Evolutionary conservation across 2,888 invertebrate genomes (phyloP).

Genomic region (Epirrhoe alternata): DNA sequence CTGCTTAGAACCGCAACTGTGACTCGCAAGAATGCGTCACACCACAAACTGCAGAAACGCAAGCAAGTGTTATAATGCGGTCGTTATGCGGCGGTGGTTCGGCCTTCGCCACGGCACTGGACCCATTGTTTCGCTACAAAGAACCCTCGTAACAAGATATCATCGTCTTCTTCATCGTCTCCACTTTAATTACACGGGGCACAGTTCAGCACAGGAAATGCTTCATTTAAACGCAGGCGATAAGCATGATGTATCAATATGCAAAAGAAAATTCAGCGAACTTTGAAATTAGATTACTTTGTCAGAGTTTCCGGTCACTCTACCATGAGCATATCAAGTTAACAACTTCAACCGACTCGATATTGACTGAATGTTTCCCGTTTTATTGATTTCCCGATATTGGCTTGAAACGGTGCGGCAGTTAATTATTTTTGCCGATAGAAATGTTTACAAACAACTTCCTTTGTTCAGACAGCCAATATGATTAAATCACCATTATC

Average conservation of each 20-base stretch:
- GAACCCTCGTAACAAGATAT: slow-evolving; percentile 79
- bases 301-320: background rate
- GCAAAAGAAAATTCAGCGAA: slow-evolving; percentile 5
- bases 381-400: background rate
- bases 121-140: slow-evolving; percentile 77
- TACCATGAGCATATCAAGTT: background rate
- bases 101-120: slow-evolving; percentile 81
- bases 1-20: slow-evolving; percentile 24
- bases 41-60: slow-evolving; percentile 51
- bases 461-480: slow-evolving; percentile 2
- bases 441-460: background rate
- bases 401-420: background rate
- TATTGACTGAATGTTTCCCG: background rate
- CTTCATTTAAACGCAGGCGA: slow-evolving; percentile 48
- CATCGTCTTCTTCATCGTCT: slow-evolving; percentile 67
- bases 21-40: slow-evolving; percentile 55
- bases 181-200: slow-evolving; percentile 62
- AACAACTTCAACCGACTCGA: background rate
- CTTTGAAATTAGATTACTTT: background rate
- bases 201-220: slow-evolving; percentile 50
- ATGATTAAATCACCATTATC: slow-evolving; percentile 19
- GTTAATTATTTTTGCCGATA: background rate
- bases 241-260: slow-evolving; percentile 14
- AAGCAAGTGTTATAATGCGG: slow-evolving; percentile 63
- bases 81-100: slow-evolving; percentile 75